Conservation (phyloP, 2,113 vertebrate species). For the Corvus moneduloides region DNA sequence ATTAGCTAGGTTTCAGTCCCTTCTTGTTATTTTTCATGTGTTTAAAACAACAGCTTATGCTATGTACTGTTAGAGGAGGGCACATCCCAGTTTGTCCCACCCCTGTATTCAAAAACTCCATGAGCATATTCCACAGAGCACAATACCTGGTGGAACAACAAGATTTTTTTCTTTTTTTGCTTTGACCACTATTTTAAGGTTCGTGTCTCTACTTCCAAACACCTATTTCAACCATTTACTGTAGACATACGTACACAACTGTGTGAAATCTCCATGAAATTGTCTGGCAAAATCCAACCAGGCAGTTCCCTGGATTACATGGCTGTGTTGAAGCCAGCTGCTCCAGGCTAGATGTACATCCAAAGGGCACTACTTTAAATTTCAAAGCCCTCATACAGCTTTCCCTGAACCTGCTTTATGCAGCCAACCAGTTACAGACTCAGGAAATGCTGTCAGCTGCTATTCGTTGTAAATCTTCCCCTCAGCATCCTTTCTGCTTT, state of each 20-base stretch:
- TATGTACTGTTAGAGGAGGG: not conserved
- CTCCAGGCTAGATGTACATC: not conserved
- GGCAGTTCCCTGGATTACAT: not conserved
- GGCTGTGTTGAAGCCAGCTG: not conserved
- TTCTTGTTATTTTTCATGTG: not conserved
- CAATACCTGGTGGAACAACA: not conserved
- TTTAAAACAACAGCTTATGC: not conserved
- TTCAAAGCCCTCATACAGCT: not conserved
- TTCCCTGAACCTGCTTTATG: not conserved
- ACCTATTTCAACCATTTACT: not conserved
- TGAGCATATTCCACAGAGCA: not conserved
- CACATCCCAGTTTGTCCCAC: not conserved
- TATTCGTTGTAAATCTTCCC: not conserved
- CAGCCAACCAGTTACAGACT: not conserved
- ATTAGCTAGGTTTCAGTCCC: not conserved
- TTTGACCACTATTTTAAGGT: not conserved
- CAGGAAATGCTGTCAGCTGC: not conserved
- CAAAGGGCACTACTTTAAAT: constrained; percentile 12
- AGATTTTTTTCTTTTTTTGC: not conserved
- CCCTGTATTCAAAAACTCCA: not conserved
- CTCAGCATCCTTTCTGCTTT: not conserved
- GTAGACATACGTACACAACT: not conserved
- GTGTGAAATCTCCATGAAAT: not conserved
- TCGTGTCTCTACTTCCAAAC: not conserved
- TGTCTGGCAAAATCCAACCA: not conserved